A percentile compares a stretch with the other conserved stretches of the same genome.
Evolutionary conservation across 2,888 invertebrate genomes (phyloP).

Genomic region (Limnephilus lunatus): DNA sequence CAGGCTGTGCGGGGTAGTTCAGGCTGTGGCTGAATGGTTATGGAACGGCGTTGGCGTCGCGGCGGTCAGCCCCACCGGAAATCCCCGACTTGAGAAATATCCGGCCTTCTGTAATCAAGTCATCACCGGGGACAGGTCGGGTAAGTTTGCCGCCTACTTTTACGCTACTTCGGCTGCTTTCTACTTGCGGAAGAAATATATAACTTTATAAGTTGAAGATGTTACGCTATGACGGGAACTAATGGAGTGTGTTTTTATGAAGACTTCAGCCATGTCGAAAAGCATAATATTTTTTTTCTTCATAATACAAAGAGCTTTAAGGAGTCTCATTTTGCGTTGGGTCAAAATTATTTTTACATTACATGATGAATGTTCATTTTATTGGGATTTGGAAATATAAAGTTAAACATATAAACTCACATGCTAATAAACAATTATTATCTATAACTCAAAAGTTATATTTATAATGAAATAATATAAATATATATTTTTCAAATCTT

Average conservation of each 20-base stretch:
- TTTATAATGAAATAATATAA: too few species aligned
- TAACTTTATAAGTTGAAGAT: neutral
- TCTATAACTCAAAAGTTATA: too few species aligned
- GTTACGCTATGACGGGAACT: neutral
- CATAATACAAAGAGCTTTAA: neutral
- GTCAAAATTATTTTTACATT: neutral
- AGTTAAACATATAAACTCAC: too few species aligned
- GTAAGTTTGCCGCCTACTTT: slow-evolving; percentile 21
- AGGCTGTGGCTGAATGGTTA: neutral
- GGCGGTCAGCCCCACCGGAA: slow-evolving; percentile 38
- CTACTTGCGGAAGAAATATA: neutral
- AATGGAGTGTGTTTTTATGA: neutral
- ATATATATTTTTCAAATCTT: too few species aligned
- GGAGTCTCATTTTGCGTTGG: neutral
- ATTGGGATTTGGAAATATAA: too few species aligned
- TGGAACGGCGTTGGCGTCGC: too few species aligned
- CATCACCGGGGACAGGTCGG: slow-evolving; percentile 40
- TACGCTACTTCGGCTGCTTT: neutral
- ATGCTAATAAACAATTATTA: too few species aligned
- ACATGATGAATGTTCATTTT: too few species aligned
- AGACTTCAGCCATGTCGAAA: neutral
- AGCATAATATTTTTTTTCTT: neutral
- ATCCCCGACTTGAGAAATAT: slow-evolving; percentile 57
- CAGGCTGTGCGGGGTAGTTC: neutral
- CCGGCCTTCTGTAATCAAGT: slow-evolving; percentile 59